Base-by-base conservation (phyloP, 2,888 invertebrate species). In the Neocrepidodera transversa region DNA sequence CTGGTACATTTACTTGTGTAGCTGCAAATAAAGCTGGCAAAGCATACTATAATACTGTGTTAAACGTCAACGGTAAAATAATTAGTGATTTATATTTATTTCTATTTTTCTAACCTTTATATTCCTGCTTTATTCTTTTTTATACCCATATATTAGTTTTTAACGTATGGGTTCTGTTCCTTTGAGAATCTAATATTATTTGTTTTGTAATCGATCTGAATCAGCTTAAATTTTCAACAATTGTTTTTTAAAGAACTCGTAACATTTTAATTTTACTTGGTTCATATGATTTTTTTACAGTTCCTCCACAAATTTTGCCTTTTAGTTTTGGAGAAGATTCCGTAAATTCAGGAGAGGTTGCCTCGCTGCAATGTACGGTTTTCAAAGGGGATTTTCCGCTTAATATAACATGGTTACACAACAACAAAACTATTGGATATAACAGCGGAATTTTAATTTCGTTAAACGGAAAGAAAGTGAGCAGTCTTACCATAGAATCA, bases 1-100 rank as follows among this genome's bases (percentile, higher is more conserved):
- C 87, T 65, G 92, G 92, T 58, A 84, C 86, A 73, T 92, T 91
- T 74, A 90, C 89, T 32, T 92, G 91, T 75, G 81, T 83, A 50
- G 90, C 87, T 17, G 80, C 79, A 49, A 91, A 91, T 79, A 81
- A 81, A 68, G 90, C 89, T 30, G 91, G 90, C 62, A 82, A 80
- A 73, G 83, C 85, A 67, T 84, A 83, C 74, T 85, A 85, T 79
- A 85, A 86, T 59, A 83, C 87, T 57, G 78, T 80, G 69, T 81
- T 90, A 73, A 81, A 84, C 74, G 87, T 90, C 72, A 86, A 88
- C 81, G 88, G 88, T 87, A 86, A 78, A 50, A 48, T 23, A 5
- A 23, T 5, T 23, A 23, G 11, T 79, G 2, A 16, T 6, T 17
- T 43, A 14, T 43, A 7, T 43, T 40, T 18, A 38, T 18, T 23